These are phyloP conservation scores for Leptopterna dolabrata DNA, from an alignment of 2,888 invertebrate genomes.

Conservation along the genomic window DNA sequence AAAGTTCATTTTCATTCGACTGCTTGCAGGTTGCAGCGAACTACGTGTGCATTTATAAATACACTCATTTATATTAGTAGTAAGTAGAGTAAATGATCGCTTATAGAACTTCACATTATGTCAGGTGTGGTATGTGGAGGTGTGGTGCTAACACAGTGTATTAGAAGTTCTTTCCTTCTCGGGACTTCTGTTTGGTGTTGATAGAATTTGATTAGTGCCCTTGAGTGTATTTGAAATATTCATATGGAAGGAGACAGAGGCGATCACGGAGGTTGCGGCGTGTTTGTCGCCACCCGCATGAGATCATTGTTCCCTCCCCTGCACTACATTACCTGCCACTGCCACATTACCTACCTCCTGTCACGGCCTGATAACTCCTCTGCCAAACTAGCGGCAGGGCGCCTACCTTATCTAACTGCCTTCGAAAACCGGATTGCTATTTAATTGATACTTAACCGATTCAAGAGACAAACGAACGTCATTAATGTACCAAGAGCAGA, in stretches of 20 bases:
- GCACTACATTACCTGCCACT: background rate
- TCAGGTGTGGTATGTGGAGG: too few relatives aligned
- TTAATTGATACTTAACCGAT: constrained; percentile 46
- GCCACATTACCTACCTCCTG: constrained; percentile 1
- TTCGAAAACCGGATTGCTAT: constrained; percentile 29
- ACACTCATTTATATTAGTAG: too few relatives aligned
- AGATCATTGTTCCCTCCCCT: constrained; percentile 31
- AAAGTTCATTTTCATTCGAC: too few relatives aligned
- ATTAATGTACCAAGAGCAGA: background rate
- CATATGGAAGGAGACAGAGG: background rate
- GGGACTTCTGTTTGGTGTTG: background rate
- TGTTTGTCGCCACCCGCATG: constrained; percentile 42
- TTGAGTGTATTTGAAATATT: background rate
- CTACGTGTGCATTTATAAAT: too few relatives aligned
- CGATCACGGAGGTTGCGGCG: constrained; percentile 10
- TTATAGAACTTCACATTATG: too few relatives aligned
- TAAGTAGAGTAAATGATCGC: too few relatives aligned
- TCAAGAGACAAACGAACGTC: background rate
- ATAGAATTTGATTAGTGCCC: background rate
- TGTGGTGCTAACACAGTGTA: too few relatives aligned
- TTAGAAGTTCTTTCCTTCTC: too few relatives aligned
- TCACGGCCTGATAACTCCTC: constrained; percentile 48
- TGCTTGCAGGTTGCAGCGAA: too few relatives aligned
- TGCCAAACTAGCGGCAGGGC: constrained; percentile 36
- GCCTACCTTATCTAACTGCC: constrained; percentile 38